These are phyloP conservation scores for Microtus richardsoni DNA, from an alignment of 2,113 vertebrate genomes.

Conservation along the genomic window DNA sequence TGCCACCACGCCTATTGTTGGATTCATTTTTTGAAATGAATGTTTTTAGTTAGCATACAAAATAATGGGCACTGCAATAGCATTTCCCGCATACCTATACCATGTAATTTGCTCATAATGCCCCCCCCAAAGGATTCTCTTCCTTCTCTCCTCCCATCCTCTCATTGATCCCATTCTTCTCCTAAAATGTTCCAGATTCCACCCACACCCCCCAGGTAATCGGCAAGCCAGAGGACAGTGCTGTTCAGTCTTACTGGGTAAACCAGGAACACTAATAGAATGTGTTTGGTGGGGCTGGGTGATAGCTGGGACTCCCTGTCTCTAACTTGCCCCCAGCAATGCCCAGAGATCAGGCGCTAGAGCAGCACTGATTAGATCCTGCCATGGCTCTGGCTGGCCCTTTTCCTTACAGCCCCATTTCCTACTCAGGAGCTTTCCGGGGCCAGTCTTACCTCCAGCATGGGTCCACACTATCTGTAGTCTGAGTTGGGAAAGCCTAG, in stretches of 20 bases:
- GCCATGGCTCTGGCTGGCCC: neutral
- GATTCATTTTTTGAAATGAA: neutral
- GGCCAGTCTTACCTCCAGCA: neutral
- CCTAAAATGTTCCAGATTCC: neutral
- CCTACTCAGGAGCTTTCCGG: neutral
- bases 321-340: neutral
- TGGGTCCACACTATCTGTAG: no score
- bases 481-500: neutral
- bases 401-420: neutral
- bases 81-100: neutral
- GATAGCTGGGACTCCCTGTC: neutral
- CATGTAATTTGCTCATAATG: neutral
- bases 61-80: neutral
- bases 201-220: no score
- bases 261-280: neutral
- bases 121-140: neutral
- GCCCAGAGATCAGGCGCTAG: no score
- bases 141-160: no score
- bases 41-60: neutral
- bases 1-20: neutral
- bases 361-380: neutral
- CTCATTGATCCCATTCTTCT: no score
- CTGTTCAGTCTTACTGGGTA: neutral
- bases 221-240: neutral
- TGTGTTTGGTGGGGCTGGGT: neutral